Conservation (phyloP, 2,888 invertebrate genomes). For the Micoletzkya japonica region DNA sequence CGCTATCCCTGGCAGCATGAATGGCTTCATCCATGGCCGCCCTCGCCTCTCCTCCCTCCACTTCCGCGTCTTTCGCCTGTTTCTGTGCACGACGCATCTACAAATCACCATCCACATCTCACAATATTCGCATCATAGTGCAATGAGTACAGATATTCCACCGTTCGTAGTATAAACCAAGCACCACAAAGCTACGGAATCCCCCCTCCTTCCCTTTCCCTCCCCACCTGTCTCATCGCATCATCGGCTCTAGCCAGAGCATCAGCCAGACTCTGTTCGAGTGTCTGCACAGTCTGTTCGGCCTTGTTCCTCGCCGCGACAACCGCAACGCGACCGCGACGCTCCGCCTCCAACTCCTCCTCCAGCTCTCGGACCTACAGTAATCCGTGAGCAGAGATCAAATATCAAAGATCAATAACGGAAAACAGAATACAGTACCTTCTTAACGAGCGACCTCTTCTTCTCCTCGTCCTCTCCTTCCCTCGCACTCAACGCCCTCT, state of each 20-base stretch:
- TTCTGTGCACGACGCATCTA: constrained; percentile 22
- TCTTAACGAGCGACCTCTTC: constrained; percentile 82
- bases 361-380: constrained; percentile 75
- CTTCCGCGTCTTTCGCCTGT: constrained; percentile 28
- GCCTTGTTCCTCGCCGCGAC: constrained; percentile 77
- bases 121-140: background rate
- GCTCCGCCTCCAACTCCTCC: constrained; percentile 86
- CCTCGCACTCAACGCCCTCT: constrained; percentile 84
- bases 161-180: background rate
- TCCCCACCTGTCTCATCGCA: constrained; percentile 84
- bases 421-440: constrained; percentile 66
- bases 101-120: background rate
- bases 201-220: background rate
- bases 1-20: constrained; percentile 40
- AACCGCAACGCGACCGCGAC: constrained; percentile 35
- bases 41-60: constrained; percentile 39
- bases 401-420: background rate
- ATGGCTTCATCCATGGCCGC: constrained; percentile 43
- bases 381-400: no score
- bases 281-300: constrained; percentile 62
- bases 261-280: constrained; percentile 76
- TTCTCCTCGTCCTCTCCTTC: constrained; percentile 96
- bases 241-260: constrained; percentile 72
- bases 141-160: background rate
- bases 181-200: background rate